These are phyloP conservation scores for Lycaena phlaeas DNA, from an alignment of 2,888 invertebrate species.

Conservation along the genomic window DNA sequence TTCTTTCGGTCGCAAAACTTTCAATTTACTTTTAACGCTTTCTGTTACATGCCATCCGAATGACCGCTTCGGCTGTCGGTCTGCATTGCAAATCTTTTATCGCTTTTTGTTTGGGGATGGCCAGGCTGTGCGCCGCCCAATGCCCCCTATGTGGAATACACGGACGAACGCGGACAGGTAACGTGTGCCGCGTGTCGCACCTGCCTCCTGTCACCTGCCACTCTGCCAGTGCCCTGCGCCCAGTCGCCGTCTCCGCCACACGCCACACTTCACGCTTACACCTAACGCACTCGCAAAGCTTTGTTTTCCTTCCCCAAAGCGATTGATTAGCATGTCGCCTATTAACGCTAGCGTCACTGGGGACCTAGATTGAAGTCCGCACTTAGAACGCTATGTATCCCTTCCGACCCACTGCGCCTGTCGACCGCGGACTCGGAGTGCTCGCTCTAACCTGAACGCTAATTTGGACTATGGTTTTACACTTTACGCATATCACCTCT, in stretches of 20 bases:
- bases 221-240: conserved; percentile 13
- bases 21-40: conserved; percentile 69
- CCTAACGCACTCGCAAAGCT: conserved; percentile 17
- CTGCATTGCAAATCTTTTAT: conserved; percentile 61
- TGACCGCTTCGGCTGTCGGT: conserved; percentile 68
- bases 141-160: conserved; percentile 95
- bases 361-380: conserved; percentile 9
- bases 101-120: conserved; percentile 65
- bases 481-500: conserved; percentile 41
- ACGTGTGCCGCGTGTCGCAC: conserved; percentile 64
- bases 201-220: conserved; percentile 17
- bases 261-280: conserved; percentile 8
- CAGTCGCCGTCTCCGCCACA: conserved; percentile 12
- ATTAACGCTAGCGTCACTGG: conserved; percentile 25
- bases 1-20: conserved; percentile 59
- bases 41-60: conserved; percentile 74
- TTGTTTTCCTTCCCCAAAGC: conserved; percentile 14
- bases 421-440: conserved; percentile 20
- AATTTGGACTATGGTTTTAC: conserved; percentile 11
- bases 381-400: conserved; percentile 8
- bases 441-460: conserved; percentile 23
- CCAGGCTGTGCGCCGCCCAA: conserved; percentile 84
- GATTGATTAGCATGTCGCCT: conserved; percentile 31
- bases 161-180: conserved; percentile 97
- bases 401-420: conserved; percentile 10